Conservation (phyloP, 2,888 invertebrate genomes). For the Philopedon plagiatum region DNA sequence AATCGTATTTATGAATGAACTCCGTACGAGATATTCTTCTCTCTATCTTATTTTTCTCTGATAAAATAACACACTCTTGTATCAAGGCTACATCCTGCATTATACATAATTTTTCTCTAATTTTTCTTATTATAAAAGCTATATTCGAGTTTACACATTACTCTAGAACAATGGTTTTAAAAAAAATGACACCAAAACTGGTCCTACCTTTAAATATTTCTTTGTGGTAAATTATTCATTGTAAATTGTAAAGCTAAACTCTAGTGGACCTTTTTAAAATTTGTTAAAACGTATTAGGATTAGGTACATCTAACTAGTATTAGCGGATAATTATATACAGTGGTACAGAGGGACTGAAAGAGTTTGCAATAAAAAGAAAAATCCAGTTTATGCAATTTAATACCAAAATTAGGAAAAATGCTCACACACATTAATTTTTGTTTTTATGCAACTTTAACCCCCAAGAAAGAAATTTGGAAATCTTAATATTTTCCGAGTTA, state of each 20-base stretch:
- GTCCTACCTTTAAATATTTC: constrained; percentile 5
- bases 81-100: not conserved
- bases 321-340: constrained; percentile 2
- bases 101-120: not conserved
- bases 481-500: no score
- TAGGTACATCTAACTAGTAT: not conserved
- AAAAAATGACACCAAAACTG: constrained; percentile 13
- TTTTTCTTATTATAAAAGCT: constrained; percentile 1
- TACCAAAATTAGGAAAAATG: no score
- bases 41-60: no score
- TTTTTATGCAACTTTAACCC: no score
- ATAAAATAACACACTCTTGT: not conserved
- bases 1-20: no score
- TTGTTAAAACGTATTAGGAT: not conserved
- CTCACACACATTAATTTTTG: no score
- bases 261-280: constrained; percentile 12
- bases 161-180: constrained; percentile 7
- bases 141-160: not conserved
- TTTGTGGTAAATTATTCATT: constrained; percentile 8
- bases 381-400: no score
- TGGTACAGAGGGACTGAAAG: constrained; percentile 31
- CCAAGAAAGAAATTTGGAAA: no score
- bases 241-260: constrained; percentile 3
- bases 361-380: not conserved
- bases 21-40: no score